Evolutionary conservation across 2,888 invertebrate genomes (phyloP).

Genomic region (Diarsia brunnea): DNA sequence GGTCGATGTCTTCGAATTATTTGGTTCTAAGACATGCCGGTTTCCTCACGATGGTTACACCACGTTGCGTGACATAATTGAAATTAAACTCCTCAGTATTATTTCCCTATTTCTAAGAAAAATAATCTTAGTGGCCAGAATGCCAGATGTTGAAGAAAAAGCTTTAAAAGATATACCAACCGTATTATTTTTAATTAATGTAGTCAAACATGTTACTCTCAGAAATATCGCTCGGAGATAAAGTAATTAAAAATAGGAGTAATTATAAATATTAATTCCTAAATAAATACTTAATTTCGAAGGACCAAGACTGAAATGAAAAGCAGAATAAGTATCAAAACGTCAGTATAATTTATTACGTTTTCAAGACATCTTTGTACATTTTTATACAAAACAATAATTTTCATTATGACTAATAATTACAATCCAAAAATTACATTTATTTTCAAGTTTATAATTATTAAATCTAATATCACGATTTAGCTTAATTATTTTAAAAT

Average conservation of each 20-base stretch:
- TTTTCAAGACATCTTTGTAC: constrained; percentile 90
- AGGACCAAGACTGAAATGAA: constrained; percentile 75
- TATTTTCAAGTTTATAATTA: constrained; percentile 89
- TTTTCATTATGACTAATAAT: constrained; percentile 89
- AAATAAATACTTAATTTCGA: constrained; percentile 55
- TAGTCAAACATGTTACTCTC: constrained; percentile 7
- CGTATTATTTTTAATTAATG: constrained; percentile 33
- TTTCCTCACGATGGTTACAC: too few species aligned
- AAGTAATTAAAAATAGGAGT: constrained; percentile 48
- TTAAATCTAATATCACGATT: constrained; percentile 91
- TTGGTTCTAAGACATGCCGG: too few species aligned
- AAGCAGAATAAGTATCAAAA: constrained; percentile 88
- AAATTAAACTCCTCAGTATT: not conserved
- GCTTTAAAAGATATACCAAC: constrained; percentile 8
- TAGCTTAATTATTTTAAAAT: constrained; percentile 88
- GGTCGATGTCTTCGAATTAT: too few species aligned
- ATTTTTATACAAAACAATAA: constrained; percentile 90
- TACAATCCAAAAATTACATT: constrained; percentile 90
- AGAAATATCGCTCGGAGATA: constrained; percentile 36
- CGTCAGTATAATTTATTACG: constrained; percentile 91
- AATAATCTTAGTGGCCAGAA: constrained; percentile 1
- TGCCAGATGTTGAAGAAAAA: constrained; percentile 6
- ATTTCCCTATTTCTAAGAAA: not conserved
- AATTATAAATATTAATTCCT: constrained; percentile 44
- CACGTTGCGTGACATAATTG: not conserved